Base-by-base conservation (phyloP, 2,797 vertebrate genomes). In the Podarcis lilfordi region DNA sequence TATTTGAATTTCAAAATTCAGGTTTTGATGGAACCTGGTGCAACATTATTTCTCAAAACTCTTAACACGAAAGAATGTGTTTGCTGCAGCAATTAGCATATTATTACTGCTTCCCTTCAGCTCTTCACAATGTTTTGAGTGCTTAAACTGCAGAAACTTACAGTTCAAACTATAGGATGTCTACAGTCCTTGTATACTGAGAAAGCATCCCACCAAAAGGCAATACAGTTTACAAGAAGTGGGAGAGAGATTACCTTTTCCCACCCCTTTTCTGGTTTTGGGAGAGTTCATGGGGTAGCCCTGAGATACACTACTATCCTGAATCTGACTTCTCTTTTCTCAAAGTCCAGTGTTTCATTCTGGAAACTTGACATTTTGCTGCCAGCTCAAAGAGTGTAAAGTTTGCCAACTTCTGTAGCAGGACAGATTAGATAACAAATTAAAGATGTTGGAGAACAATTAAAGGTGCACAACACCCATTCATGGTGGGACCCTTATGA, bases 1-100 rank as follows among this genome's bases (percentile, higher is more conserved):
- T 61, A 43, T 83, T 83, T 83, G 29, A 21, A 81, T 64, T 86
- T 80, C 79, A 40, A 71, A 80, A 80, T 69, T 10, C n/a, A 69
- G n/a, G 4, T 55, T 86, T 69, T 27, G 15, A 11, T 80, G 59
- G 37, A 59, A 86, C 3, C 66, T 27, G 25, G 64, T 80, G 6
- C 45, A 79, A 23, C 21, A 45, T 21, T 37, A 25, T 84, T 83
- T 84, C 69, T 55, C 69, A 84, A 55, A 23, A 74, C 10, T 23
- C 61, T 74, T n/a, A 83, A 19, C 27, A 19, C 23, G 19, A 77
- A 85, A 66, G 25, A n/a, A 66, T 23, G n/a, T 77, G 59, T 66
- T 85, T 61, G 40, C 55, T 59, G 21, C 59, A 80, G 2, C 19
- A 23, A 32, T 80, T 61, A 32, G 23, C 5, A 29, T 84, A 35